Percentiles rank a stretch among this genome's conserved stretches.
Evolutionary conservation across 2,797 vertebrate genomes (phyloP).

Genomic region (Numenius phaeopus): DNA sequence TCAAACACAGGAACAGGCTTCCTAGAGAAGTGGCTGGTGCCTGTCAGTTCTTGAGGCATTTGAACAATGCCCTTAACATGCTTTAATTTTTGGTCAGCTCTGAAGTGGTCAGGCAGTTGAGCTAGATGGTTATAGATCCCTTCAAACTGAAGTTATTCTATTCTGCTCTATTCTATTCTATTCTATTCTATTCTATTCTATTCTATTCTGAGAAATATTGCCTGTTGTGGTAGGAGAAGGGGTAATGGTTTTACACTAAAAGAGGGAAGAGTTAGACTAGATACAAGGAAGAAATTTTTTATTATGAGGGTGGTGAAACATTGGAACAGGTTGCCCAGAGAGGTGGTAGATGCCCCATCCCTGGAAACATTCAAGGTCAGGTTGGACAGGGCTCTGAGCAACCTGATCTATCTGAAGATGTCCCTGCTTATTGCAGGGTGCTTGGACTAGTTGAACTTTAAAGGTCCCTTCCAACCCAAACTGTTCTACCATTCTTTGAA

Average conservation of each 20-base stretch:
- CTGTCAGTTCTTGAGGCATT: background rate
- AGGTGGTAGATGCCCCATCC: background rate
- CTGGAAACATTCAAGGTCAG: background rate
- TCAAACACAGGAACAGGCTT: background rate
- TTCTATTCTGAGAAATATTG: background rate
- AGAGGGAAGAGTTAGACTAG: background rate
- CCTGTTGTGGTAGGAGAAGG: background rate
- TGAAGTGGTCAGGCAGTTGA: background rate
- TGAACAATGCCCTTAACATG: background rate
- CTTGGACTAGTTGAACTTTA: background rate
- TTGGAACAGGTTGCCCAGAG: background rate
- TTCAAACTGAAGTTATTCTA: background rate
- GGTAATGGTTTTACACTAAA: background rate
- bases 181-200: background rate
- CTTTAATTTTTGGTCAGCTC: background rate
- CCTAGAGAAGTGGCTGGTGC: background rate
- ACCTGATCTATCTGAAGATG: background rate
- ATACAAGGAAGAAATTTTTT: background rate
- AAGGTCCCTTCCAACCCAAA: background rate
- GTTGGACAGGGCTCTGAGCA: background rate
- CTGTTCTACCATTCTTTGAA: background rate
- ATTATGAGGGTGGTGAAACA: background rate
- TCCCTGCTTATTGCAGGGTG: background rate
- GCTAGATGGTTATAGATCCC: background rate
- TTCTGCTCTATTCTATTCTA: background rate